A percentile compares a stretch with the other conserved stretches of the same genome.
phyloP scores from a whole-genome alignment of 2,113 vertebrate genomes.

The Mirounga angustirostris region DNA sequence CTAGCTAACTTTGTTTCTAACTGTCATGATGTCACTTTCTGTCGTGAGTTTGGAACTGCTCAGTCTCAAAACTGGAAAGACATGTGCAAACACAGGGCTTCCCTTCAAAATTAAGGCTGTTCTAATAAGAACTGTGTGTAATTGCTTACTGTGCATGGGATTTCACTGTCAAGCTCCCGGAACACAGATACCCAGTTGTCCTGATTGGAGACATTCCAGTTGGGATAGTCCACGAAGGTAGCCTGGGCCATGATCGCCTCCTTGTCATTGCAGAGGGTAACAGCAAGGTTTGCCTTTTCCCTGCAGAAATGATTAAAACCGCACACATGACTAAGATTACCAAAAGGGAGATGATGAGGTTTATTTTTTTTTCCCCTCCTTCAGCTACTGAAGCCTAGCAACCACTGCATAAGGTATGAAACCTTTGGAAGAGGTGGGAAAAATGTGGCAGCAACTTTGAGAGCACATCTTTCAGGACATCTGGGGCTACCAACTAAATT shows the following conservation, averaged over 20 bases:
- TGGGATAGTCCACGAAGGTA: slow-evolving; percentile 93
- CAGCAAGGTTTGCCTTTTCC: slow-evolving; percentile 94
- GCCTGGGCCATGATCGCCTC: slow-evolving; percentile 92
- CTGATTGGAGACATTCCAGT: slow-evolving; percentile 88
- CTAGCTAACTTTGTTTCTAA: neutral
- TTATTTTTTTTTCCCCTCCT: neutral
- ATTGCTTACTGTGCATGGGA: slow-evolving; percentile 91
- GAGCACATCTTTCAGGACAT: neutral
- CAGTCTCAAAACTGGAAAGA: neutral
- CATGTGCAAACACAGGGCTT: neutral
- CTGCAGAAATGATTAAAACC: slow-evolving; percentile 85
- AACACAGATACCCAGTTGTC: slow-evolving; percentile 91
- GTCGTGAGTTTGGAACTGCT: neutral
- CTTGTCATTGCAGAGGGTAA: slow-evolving; percentile 90
- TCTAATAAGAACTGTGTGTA: neutral
- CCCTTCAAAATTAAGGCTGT: neutral
- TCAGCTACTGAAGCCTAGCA: neutral
- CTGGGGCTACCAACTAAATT: neutral
- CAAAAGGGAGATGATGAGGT: neutral
- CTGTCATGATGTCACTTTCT: neutral
- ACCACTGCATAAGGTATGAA: neutral
- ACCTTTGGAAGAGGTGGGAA: neutral
- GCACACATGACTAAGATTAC: slow-evolving; percentile 41
- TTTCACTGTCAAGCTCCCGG: slow-evolving; percentile 81
- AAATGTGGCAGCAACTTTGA: neutral